Conservation (phyloP, 2,113 vertebrate species). For the Aphelocoma coerulescens region DNA sequence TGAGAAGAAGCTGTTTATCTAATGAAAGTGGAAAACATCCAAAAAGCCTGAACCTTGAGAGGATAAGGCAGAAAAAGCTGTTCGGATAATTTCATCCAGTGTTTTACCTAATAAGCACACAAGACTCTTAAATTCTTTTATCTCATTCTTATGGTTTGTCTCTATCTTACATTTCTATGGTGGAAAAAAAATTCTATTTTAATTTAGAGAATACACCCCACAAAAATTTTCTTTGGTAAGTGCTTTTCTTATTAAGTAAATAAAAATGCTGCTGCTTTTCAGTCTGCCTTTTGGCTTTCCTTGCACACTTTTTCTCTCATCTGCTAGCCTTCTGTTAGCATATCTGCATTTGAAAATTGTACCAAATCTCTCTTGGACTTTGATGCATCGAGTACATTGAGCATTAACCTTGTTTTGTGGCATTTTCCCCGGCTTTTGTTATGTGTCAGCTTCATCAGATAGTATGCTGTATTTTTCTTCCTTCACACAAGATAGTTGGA, state of each 20-base stretch:
- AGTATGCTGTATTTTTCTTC: background rate
- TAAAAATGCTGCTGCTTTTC: background rate
- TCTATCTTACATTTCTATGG: background rate
- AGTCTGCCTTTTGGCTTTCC: background rate
- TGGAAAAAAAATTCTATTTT: background rate
- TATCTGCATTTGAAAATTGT: background rate
- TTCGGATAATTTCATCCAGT: background rate
- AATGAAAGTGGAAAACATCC: slow-evolving; percentile 35
- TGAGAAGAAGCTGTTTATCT: slow-evolving; percentile 43
- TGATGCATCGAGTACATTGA: background rate
- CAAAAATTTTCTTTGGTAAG: background rate
- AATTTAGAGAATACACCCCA: background rate
- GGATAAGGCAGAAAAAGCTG: background rate
- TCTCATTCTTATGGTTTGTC: background rate
- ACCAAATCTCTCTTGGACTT: background rate
- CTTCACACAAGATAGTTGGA: background rate
- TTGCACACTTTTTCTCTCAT: background rate
- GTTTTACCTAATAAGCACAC: background rate
- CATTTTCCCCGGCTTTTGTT: background rate
- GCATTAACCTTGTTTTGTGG: background rate
- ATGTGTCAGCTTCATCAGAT: background rate
- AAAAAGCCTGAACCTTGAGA: background rate
- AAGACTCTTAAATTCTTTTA: background rate
- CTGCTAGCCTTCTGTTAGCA: background rate
- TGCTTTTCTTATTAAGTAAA: background rate